These are phyloP conservation scores for Trichosurus vulpecula DNA, from an alignment of 2,797 vertebrate species.

Conservation along the genomic window DNA sequence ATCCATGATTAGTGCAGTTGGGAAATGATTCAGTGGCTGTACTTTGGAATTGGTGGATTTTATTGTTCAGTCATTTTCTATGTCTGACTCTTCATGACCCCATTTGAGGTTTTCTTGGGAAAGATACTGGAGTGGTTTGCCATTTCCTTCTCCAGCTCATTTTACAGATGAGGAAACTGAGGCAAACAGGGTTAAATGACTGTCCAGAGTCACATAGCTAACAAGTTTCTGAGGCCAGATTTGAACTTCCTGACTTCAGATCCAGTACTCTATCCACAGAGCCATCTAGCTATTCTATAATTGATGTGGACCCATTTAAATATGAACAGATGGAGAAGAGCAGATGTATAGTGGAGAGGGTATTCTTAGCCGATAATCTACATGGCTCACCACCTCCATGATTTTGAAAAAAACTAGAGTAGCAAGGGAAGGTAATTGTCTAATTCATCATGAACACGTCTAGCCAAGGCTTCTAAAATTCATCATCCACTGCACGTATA, in stretches of 20 bases:
- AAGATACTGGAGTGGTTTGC: background rate
- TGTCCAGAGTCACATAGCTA: background rate
- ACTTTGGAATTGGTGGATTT: background rate
- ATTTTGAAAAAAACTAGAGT: background rate
- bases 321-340: background rate
- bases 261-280: background rate
- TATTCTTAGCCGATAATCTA: background rate
- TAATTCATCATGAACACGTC: background rate
- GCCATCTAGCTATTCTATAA: background rate
- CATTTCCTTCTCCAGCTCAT: background rate
- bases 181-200: background rate
- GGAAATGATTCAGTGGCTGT: background rate
- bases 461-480: background rate
- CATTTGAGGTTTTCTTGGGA: background rate
- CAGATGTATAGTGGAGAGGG: background rate
- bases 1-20: background rate
- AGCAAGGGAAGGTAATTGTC: background rate
- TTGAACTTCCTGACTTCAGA: background rate
- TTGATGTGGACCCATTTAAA: background rate
- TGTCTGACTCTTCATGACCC: background rate
- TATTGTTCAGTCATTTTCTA: background rate
- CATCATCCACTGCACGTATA: background rate
- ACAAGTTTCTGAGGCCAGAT: background rate
- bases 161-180: background rate
- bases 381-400: background rate